phyloP scores from a whole-genome alignment of 2,113 vertebrate species.

The Calonectris borealis region DNA sequence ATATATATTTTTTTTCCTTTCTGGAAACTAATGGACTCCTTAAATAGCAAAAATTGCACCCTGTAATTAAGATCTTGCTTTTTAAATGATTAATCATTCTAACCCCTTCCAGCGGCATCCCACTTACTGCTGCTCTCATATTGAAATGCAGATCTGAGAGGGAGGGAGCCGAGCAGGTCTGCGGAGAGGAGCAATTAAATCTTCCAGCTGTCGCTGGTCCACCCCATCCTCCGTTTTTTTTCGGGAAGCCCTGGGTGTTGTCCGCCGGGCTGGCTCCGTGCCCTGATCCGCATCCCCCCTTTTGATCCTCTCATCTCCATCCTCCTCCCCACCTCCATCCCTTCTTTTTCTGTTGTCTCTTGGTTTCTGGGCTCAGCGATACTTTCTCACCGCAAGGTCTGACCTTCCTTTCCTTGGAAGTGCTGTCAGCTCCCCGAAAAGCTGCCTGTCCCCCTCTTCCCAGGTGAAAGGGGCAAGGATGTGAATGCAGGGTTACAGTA shows the following conservation, averaged over 20 bases:
- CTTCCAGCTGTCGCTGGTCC: constrained; percentile 77
- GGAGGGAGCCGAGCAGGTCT: constrained; percentile 71
- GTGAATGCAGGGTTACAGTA: neutral
- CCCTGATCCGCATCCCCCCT: neutral
- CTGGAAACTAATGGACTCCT: constrained; percentile 84
- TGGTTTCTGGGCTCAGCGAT: neutral
- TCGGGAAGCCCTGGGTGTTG: constrained; percentile 46
- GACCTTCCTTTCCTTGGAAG: neutral
- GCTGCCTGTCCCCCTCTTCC: neutral
- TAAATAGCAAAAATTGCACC: constrained; percentile 85
- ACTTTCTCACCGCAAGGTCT: neutral
- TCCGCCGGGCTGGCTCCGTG: neutral
- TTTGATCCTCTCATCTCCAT: neutral
- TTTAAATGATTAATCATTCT: constrained; percentile 86
- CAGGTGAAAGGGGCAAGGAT: neutral
- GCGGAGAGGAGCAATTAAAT: constrained; percentile 79
- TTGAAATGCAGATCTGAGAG: constrained; percentile 81
- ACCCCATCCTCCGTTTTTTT: constrained; percentile 40
- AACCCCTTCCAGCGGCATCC: constrained; percentile 80
- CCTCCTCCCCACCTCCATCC: neutral
- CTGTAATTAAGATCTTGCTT: constrained; percentile 87
- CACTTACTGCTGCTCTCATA: constrained; percentile 78
- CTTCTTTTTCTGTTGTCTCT: neutral
- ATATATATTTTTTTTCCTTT: constrained; percentile 64
- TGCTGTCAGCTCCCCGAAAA: neutral